phyloP scores from a whole-genome alignment of 2,888 invertebrate genomes.

The Macropis europaea region DNA sequence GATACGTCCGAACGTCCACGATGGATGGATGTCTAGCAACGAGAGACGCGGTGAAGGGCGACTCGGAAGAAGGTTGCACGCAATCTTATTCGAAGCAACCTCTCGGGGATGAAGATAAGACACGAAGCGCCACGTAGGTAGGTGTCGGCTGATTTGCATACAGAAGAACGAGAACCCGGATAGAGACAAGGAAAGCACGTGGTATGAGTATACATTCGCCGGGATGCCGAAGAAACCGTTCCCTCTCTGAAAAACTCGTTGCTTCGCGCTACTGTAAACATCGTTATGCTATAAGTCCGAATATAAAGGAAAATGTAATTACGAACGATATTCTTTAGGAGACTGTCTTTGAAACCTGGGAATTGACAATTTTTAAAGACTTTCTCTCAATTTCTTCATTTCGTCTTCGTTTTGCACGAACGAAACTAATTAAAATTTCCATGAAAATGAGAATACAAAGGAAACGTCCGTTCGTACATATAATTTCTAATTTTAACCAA shows the following conservation, averaged over 20 bases:
- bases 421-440: too few species aligned
- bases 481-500: too few species aligned
- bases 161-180: constrained; percentile 56
- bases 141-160: constrained; percentile 69
- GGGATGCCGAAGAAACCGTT: constrained; percentile 35
- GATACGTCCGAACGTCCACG: constrained; percentile 54
- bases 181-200: constrained; percentile 19
- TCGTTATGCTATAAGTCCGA: constrained; percentile 1
- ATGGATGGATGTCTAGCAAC: constrained; percentile 44
- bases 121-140: constrained; percentile 68
- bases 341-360: neutral
- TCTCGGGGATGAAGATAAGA: constrained; percentile 68
- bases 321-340: neutral
- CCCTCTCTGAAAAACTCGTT: constrained; percentile 31
- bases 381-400: too few species aligned
- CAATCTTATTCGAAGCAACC: constrained; percentile 63
- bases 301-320: neutral
- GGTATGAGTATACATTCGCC: neutral
- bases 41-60: constrained; percentile 23
- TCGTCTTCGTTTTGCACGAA: too few species aligned
- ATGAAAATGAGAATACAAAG: too few species aligned
- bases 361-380: too few species aligned
- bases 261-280: constrained; percentile 11
- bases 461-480: too few species aligned
- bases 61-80: constrained; percentile 56